phyloP scores from a whole-genome alignment of 2,797 vertebrate genomes.

The Poeciliopsis paucimaculata region DNA sequence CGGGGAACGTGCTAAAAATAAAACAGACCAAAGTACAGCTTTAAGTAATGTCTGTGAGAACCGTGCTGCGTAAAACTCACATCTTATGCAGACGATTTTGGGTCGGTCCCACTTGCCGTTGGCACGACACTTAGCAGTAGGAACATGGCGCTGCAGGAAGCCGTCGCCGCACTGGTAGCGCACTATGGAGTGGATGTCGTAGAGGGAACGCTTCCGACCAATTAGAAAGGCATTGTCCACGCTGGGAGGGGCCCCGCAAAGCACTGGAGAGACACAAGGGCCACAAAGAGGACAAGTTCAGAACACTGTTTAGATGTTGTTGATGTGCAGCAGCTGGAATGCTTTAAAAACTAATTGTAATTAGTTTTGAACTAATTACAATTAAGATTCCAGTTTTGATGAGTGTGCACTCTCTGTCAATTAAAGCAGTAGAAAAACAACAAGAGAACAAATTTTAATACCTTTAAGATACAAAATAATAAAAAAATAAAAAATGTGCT shows the following conservation, averaged over 20 bases:
- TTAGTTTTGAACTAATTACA: too few relatives aligned
- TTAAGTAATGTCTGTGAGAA: conserved; percentile 15
- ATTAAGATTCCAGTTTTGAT: not conserved
- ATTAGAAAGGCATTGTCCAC: conserved; percentile 89
- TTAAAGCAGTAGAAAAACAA: not conserved
- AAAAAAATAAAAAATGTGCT: not conserved
- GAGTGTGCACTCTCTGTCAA: not conserved
- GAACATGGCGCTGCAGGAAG: conserved; percentile 90
- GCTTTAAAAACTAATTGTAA: not conserved
- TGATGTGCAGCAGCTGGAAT: not conserved
- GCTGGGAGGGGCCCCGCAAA: conserved; percentile 89
- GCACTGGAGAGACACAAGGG: conserved; percentile 79
- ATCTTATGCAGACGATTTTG: conserved; percentile 92
- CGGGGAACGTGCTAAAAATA: conserved; percentile 39
- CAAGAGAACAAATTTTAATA: not conserved
- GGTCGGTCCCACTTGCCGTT: conserved; percentile 95
- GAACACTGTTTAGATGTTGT: not conserved
- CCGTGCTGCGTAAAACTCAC: conserved; percentile 77
- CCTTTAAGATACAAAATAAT: not conserved
- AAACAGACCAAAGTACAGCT: conserved; percentile 12
- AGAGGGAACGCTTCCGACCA: conserved; percentile 88
- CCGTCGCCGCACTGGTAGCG: conserved; percentile 93
- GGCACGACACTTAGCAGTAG: conserved; percentile 90
- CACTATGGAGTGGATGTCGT: conserved; percentile 90
- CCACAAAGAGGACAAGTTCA: not conserved